Conservation (phyloP, 2,888 invertebrate species). For the Cantharis nigra region DNA sequence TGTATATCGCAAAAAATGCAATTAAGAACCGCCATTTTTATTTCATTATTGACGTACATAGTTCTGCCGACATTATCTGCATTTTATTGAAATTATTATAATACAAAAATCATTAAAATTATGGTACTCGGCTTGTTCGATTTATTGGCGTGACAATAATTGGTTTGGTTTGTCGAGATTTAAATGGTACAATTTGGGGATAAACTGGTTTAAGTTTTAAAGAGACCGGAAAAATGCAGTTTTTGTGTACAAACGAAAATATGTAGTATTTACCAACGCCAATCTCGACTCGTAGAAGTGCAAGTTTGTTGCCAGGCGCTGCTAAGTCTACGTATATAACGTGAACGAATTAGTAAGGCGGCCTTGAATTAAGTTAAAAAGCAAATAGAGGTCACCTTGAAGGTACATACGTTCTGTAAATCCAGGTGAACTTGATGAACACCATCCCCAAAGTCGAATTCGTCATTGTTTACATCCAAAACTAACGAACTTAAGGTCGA, state of each 20-base stretch:
- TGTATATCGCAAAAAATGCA: not conserved
- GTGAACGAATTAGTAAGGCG: constrained; percentile 42
- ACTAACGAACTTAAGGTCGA: not conserved
- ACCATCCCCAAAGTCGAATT: constrained; percentile 34
- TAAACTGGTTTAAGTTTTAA: not conserved
- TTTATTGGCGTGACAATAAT: not conserved
- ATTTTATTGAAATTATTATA: not conserved
- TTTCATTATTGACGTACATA: not conserved
- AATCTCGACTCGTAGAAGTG: constrained; percentile 36
- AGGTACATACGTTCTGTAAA: constrained; percentile 34
- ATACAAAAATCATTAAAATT: too few relatives aligned
- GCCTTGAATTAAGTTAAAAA: constrained; percentile 45
- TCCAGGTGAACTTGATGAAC: constrained; percentile 33
- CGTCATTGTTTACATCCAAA: constrained; percentile 30
- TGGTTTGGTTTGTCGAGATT: not conserved
- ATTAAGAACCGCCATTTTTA: not conserved
- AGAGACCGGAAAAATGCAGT: not conserved
- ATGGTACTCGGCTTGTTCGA: not conserved
- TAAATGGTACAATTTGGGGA: not conserved
- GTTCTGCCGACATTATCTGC: not conserved
- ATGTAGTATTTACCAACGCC: constrained; percentile 47
- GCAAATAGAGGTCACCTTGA: constrained; percentile 51
- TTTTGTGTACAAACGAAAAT: constrained; percentile 24
- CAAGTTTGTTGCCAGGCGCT: constrained; percentile 47
- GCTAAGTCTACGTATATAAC: constrained; percentile 36